Conservation (phyloP, 2,888 invertebrate species). For the Ceriagrion tenellum region DNA sequence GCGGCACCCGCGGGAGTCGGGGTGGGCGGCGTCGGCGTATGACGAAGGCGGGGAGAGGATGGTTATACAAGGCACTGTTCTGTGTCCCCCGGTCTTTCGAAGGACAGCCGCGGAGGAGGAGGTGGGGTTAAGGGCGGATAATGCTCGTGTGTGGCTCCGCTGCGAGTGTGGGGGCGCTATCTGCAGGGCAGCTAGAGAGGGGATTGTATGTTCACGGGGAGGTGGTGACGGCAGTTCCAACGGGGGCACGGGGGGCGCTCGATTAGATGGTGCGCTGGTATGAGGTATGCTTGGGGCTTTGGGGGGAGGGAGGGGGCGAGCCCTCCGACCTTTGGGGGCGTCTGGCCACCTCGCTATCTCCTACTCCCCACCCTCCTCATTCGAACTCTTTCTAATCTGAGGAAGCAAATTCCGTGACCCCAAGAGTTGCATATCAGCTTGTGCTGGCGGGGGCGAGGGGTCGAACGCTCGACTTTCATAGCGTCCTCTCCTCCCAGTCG, state of each 20-base stretch:
- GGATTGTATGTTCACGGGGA: background rate
- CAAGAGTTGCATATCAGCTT: background rate
- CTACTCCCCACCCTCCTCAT: background rate
- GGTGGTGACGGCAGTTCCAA: background rate
- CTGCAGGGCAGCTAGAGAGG: background rate
- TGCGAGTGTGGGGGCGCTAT: conserved; percentile 23
- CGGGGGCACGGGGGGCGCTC: background rate
- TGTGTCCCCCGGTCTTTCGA: background rate
- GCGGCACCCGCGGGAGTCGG: background rate
- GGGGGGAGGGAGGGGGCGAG: background rate
- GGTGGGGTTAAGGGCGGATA: too few species aligned
- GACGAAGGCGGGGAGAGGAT: too few species aligned
- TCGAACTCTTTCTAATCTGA: conserved; percentile 1
- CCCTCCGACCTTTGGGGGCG: conserved; percentile 47
- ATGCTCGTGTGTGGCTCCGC: background rate
- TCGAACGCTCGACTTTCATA: background rate
- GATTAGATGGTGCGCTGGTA: background rate
- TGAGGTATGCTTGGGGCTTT: background rate
- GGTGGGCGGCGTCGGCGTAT: background rate
- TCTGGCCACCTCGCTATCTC: background rate
- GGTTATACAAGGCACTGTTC: background rate
- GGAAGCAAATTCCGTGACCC: conserved; percentile 59
- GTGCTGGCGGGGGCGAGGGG: background rate
- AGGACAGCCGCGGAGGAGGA: background rate
- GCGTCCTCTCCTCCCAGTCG: background rate